A percentile compares a stretch with the other conserved stretches of the same genome.
Conservation (phyloP, 2,888 invertebrate species). For the Sinelater perroti region DNA sequence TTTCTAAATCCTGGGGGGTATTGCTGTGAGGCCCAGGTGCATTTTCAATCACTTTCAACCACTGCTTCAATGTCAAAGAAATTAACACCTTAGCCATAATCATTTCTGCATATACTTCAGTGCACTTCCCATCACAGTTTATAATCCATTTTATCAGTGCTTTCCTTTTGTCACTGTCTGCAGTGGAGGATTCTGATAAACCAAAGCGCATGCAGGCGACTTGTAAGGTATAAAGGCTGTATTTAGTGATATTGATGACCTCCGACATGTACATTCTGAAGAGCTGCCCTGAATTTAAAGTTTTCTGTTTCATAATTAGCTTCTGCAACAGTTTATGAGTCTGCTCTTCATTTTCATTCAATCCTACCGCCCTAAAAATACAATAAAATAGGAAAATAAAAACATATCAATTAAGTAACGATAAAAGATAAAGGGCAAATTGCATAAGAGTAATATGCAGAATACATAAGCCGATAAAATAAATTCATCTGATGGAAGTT, state of each 20-base stretch:
- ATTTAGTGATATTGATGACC: constrained; percentile 54
- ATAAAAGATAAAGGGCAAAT: no score
- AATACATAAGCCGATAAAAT: no score
- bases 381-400: no score
- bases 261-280: constrained; percentile 59
- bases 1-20: constrained; percentile 2
- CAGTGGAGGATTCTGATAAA: constrained; percentile 45
- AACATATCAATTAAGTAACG: no score
- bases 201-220: constrained; percentile 53
- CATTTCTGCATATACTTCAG: constrained; percentile 34
- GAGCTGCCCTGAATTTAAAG: constrained; percentile 53
- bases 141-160: constrained; percentile 49
- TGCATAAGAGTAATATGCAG: no score
- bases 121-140: constrained; percentile 41
- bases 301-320: constrained; percentile 55
- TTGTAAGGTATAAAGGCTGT: constrained; percentile 58
- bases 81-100: constrained; percentile 49
- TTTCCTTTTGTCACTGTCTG: constrained; percentile 33
- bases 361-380: constrained; percentile 59
- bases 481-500: no score
- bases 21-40: not conserved
- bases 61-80: constrained; percentile 51
- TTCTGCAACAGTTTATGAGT: constrained; percentile 60
- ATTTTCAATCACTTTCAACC: constrained; percentile 41
- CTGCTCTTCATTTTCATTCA: constrained; percentile 59